Percentiles rank a stretch among this genome's conserved stretches.
Conservation (phyloP, 2,113 vertebrate species). For the Ictalurus furcatus region DNA sequence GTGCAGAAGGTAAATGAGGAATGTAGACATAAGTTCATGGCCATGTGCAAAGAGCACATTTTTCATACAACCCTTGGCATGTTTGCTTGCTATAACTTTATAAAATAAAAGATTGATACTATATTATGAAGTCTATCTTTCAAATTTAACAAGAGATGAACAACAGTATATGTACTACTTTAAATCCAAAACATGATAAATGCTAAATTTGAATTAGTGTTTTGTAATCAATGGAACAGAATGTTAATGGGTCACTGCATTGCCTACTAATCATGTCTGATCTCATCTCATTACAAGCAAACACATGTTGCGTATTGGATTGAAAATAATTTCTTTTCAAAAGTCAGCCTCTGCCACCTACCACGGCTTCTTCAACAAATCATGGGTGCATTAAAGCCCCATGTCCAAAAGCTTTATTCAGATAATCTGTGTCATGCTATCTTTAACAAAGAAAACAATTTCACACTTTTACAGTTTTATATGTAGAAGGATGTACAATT, state of each 20-base stretch:
- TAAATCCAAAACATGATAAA: not conserved
- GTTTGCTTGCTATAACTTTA: not conserved
- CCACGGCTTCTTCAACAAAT: not conserved
- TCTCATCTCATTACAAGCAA: not conserved
- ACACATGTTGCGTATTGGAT: not conserved
- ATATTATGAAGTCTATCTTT: not conserved
- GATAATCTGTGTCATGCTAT: not conserved
- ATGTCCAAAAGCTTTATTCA: not conserved
- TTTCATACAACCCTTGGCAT: not conserved
- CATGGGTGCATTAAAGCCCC: not conserved
- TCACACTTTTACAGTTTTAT: not conserved
- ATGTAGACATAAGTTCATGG: not conserved
- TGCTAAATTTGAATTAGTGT: not conserved
- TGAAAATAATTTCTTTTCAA: not conserved
- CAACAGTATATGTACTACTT: not conserved
- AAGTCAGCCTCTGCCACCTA: too few relatives aligned
- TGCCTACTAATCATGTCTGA: not conserved
- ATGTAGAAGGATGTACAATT: not conserved
- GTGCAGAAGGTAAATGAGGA: not conserved
- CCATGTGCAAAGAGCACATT: not conserved
- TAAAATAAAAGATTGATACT: not conserved
- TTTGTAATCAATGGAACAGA: not conserved
- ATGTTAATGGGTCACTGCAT: not conserved
- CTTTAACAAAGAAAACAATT: not conserved
- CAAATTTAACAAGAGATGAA: not conserved